These are phyloP conservation scores for Recurvirostra avosetta DNA, from an alignment of 2,113 vertebrate species.

Conservation along the genomic window DNA sequence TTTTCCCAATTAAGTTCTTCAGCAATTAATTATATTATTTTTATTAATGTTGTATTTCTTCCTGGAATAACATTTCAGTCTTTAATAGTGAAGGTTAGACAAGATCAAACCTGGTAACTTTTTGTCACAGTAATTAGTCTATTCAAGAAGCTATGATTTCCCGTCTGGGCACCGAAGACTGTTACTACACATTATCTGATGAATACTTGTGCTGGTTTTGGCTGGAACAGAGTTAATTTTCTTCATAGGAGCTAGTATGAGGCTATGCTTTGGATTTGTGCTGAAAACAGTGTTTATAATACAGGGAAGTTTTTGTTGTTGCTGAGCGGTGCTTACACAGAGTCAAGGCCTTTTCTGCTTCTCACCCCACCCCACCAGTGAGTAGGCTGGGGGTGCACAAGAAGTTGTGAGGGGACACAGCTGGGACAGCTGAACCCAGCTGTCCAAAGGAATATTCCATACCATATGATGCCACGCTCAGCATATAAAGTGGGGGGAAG, in stretches of 20 bases:
- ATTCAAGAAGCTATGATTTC: not conserved
- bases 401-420: not conserved
- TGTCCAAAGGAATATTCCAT: not conserved
- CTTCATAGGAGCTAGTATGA: not conserved
- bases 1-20: not conserved
- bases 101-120: not conserved
- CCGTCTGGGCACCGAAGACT: not conserved
- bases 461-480: not conserved
- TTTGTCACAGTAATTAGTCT: not conserved
- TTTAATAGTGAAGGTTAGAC: not conserved
- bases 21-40: not conserved
- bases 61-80: not conserved
- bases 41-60: not conserved
- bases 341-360: not conserved
- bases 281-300: not conserved
- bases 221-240: not conserved
- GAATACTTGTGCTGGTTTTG: not conserved
- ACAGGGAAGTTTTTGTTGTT: not conserved
- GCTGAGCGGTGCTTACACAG: not conserved
- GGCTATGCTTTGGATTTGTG: not conserved
- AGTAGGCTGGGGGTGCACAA: not conserved
- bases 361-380: not conserved
- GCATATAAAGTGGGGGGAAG: not conserved
- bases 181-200: no score
- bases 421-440: not conserved